Evolutionary conservation across 2,888 invertebrate genomes (phyloP), one percentile per base, ranked within the genome.

Genomic region (Eubasilissa splendida): DNA sequence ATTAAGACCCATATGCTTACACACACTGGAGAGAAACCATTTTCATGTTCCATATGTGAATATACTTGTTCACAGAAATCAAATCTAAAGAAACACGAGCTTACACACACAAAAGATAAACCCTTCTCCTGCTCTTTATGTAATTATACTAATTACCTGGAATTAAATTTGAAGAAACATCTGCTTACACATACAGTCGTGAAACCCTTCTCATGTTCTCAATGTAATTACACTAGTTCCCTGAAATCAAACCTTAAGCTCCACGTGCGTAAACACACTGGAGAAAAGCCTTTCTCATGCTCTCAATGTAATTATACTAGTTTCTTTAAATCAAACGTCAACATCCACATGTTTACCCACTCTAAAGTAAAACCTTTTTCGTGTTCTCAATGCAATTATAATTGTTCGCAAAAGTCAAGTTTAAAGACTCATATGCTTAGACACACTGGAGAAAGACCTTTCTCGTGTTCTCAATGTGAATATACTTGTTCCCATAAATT

Each of bases 281-380:
- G 56, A 33, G 58, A 74, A 14, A 74, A 74, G 31, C 74, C 74
- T 8, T 58, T 74, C 14, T 11, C 54, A 3, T 74, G 74, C 33
- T 58, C 8, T n/a, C 12, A 14, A 8, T 74, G 74, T 9, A 14
- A 10, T 14, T 71, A 53, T 71, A 22, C 54, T 3, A 52, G 22
- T 22, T 53, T 53, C 4, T 42, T 42, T 42, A 42, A 42, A 42
- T 42, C 42, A 7, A 42, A 42, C 42, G 42, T 42, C 42, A 42
- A 42, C 7, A 42, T 42, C 42, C 42, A 42, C 42, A 42, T 42
- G 42, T 42, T 42, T 42, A 42, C 42, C 7, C 42, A 42, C 7
- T 5, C 42, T 42, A 42, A 42, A 42, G 42, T 5, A 7, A 42
- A 42, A 42, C 42, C 42, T 2, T 42, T 42, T 42, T 42, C 42